Percentiles rank a stretch among this genome's conserved stretches.
phyloP scores from a whole-genome alignment of 2,888 invertebrate species.

The Periphyllus acericola region DNA sequence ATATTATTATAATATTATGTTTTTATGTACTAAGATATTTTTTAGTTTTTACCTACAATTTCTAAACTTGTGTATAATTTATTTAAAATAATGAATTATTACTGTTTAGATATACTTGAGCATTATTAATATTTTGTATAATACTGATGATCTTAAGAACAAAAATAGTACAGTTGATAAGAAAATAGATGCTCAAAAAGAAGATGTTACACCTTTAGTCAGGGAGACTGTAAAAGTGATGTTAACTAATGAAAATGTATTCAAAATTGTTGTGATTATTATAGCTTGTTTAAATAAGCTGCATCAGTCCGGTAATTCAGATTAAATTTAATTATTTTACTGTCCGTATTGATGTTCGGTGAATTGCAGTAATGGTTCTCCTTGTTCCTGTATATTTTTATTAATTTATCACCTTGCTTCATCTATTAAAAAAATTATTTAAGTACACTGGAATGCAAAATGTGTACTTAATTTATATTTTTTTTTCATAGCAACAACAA shows the following conservation, averaged over 20 bases:
- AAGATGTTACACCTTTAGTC: not conserved
- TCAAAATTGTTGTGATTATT: slow-evolving; percentile 47
- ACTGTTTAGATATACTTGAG: slow-evolving; percentile 35
- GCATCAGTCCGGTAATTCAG: slow-evolving; percentile 14
- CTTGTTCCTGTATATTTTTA: too few species aligned
- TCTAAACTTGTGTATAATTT: not conserved
- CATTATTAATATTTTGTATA: slow-evolving; percentile 8
- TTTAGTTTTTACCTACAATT: too few species aligned
- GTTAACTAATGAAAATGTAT: slow-evolving; percentile 28
- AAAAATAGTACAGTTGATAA: slow-evolving; percentile 8
- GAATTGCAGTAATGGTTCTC: too few species aligned
- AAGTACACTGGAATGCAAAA: too few species aligned
- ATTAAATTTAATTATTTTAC: not conserved
- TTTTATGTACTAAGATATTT: too few species aligned
- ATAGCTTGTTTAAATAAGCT: slow-evolving; percentile 48
- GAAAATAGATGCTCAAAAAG: slow-evolving; percentile 6
- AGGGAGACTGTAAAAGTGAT: slow-evolving; percentile 3
- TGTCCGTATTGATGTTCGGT: too few species aligned
- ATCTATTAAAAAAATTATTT: too few species aligned
- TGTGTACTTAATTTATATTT: too few species aligned
- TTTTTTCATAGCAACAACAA: too few species aligned
- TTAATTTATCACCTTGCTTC: too few species aligned
- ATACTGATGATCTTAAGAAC: slow-evolving; percentile 18
- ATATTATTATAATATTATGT: too few species aligned
- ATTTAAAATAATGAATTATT: not conserved